phyloP scores from a whole-genome alignment of 2,888 invertebrate species.

The Synanthedon tipuliformis region DNA sequence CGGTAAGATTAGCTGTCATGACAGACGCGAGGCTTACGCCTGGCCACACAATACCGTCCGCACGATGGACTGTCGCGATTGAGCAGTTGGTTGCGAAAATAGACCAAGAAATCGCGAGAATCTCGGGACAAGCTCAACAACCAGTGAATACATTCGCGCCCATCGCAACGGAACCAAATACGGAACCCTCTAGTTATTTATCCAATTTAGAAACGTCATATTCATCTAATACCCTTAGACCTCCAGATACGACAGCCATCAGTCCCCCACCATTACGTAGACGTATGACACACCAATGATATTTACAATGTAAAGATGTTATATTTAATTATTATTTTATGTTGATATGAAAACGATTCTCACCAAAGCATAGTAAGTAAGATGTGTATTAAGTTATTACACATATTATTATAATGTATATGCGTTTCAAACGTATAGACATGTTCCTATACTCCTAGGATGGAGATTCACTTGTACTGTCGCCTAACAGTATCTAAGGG shows the following conservation, averaged over 20 bases:
- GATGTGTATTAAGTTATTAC: too few relatives aligned
- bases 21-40: constrained; percentile 77
- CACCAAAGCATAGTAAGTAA: too few relatives aligned
- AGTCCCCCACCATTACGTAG: constrained; percentile 44
- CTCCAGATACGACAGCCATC: constrained; percentile 28
- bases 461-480: too few relatives aligned
- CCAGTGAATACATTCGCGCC: neutral
- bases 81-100: constrained; percentile 46
- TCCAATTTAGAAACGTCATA: constrained; percentile 5
- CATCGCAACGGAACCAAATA: constrained; percentile 9
- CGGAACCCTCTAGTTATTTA: constrained; percentile 7
- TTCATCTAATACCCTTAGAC: constrained; percentile 23
- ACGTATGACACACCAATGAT: constrained; percentile 22
- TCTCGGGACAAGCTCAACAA: constrained; percentile 29
- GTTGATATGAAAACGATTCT: too few relatives aligned
- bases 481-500: too few relatives aligned
- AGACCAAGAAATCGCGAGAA: constrained; percentile 52
- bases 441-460: too few relatives aligned
- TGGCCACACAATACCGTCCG: constrained; percentile 68
- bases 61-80: constrained; percentile 48
- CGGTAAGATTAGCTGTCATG: constrained; percentile 77
- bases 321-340: too few relatives aligned
- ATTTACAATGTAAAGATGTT: neutral
- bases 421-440: too few relatives aligned
- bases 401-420: too few relatives aligned